Evolutionary conservation across 2,797 vertebrate species (phyloP).

Genomic region (Rhynchonycteris naso): DNA sequence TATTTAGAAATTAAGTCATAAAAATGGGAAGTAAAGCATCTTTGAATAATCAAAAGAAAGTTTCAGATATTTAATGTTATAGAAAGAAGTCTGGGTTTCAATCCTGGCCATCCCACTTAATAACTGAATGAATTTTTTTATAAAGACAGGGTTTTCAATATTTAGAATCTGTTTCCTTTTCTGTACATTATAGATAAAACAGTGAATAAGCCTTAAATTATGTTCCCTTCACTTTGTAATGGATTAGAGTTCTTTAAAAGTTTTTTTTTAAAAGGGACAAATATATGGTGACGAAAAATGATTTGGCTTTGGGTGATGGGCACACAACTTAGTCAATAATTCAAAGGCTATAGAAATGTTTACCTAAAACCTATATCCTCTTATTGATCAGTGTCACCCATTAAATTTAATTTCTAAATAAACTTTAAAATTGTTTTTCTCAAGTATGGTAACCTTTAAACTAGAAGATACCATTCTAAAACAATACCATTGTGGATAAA

Average conservation of each 20-base stretch:
- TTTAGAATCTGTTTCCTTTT: not conserved
- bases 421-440: conserved; percentile 27
- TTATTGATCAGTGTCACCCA: too few species aligned
- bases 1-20: conserved; percentile 24
- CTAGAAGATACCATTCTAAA: not conserved
- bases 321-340: too few species aligned
- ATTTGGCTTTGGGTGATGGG: too few species aligned
- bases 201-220: not conserved
- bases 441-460: not conserved
- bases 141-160: not conserved
- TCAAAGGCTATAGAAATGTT: too few species aligned
- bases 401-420: too few species aligned
- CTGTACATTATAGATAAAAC: not conserved
- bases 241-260: conserved; percentile 22
- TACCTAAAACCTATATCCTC: too few species aligned
- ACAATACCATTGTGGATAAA: not conserved
- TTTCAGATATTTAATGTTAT: not conserved
- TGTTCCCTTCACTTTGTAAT: conserved; percentile 3
- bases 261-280: too few species aligned
- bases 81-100: not conserved
- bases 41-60: not conserved
- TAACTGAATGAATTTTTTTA: not conserved
- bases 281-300: too few species aligned
- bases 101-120: not conserved
- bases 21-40: not conserved